Base-by-base conservation (phyloP, 2,797 vertebrate genomes). In the Nyctibius grandis region DNA sequence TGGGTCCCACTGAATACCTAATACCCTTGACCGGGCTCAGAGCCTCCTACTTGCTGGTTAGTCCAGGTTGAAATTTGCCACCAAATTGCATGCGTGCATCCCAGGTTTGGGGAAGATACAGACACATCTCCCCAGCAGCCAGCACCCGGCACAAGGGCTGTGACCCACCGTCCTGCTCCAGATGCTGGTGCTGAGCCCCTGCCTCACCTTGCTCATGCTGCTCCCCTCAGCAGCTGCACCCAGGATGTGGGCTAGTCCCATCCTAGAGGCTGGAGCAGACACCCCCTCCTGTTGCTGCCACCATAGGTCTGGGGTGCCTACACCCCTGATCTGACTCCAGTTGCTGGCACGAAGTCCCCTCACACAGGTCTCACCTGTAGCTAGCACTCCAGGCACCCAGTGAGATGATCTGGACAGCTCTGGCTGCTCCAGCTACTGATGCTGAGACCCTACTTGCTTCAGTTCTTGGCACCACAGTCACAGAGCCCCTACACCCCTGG, bases 371-470 rank as follows among this genome's bases (percentile, higher is more conserved):
- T 53, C 34, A 74, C 5, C 14, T 13, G 12, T 25, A 64, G 36
- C 23, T 29, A 36, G 11, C 14, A 6, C 22, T 6, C 28, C 2
- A 6, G 11, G 34, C 60, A 45, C 36, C 21, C 12, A 5, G 0
- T n/a, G 22, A 29, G 33, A 4, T 59, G 40, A 29, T 26, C 47
- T 9, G 25, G 68, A 56, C 29, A 29, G 38, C 25, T 38, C 1
- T n/a, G 42, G 51, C 31, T n/a, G 7, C 38, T 70, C n/a, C 44
- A 67, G 56, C 15, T 51, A 0, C 91, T 60, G 40, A 11, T 82
- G 60, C 19, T 50, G 80, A 73, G 50, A 57, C 44, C 2, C 4
- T 11, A 5, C 20, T 53, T 73, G 9, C 53, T 69, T 18, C 51
- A 23, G 25, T 10, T 86, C 7, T 47, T 57, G 33, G 50, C 40